Base-by-base conservation (phyloP, 1,140 invertebrate species). In the Sinonovacula constricta region DNA sequence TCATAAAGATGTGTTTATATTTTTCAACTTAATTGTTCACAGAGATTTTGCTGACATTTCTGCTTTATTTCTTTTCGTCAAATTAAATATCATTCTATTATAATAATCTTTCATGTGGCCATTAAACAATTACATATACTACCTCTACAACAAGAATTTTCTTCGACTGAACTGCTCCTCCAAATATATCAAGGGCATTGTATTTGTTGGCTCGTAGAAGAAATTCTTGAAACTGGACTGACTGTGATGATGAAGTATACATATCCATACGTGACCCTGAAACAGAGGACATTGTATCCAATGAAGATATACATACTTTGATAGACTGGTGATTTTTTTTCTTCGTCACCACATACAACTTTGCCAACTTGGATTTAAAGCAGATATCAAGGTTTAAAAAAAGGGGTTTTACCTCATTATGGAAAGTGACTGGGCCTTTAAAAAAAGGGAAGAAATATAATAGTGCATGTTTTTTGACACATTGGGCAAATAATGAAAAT, bases 161-260 rank as follows among this genome's bases (percentile, higher is more conserved):
- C 24, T 59, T 80, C n/a, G 68, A 28, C 4, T 56, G 34, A 5
- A 28, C 51, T 7, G 45, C 72, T 15, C 74, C 62, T 33, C 83
- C 82, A 82, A 85, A 83, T 59, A 90, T 85, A 63, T 87, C 79
- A 18, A 91, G 78, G 30, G 83, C 80, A 30, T 82, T 83, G 62
- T 91, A 91, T 66, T 88, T 90, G 72, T 89, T 89, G 24, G 90
- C 89, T 63, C 90, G 59, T 12, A 90, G 68, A 7, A 91, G 56
- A 60, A 90, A 91, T 53, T 91, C 86, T 63, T 86, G 75, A 59
- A 91, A 91, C 69, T 83, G 56, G 5, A 74, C 54, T 14, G 79
- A 54, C 74, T 91, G 89, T 34, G 89, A 90, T 34, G 84, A 79
- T 51, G 83, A 83, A 22, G 51, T 39, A 36, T 67, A 78, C 5